Percentiles rank a stretch among this genome's conserved stretches.
These are phyloP conservation scores for Odontocerum albicorne DNA, from an alignment of 2,888 invertebrate genomes.

Conservation along the genomic window DNA sequence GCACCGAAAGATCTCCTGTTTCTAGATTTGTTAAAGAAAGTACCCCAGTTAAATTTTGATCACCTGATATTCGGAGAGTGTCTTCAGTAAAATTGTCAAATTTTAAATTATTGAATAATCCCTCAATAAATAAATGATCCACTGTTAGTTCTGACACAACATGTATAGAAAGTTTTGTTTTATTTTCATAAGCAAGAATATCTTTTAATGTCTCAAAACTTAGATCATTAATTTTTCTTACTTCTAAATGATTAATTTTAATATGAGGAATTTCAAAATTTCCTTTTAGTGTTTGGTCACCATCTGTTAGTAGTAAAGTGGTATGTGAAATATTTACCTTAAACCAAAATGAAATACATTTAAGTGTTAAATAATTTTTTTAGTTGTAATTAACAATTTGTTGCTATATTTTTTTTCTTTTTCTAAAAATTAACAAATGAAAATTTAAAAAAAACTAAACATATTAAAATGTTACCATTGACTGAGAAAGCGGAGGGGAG, in stretches of 20 bases:
- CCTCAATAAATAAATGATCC: conserved; percentile 47
- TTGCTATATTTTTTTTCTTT: no score
- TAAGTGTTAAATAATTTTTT: no score
- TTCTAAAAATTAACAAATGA: no score
- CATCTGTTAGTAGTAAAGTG: conserved; percentile 41
- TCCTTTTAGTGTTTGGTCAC: conserved; percentile 45
- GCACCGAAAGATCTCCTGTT: conserved; percentile 10
- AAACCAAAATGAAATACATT: conserved; percentile 2
- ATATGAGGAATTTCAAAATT: conserved; percentile 39
- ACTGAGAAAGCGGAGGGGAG: no score
- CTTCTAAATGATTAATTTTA: conserved; percentile 38
- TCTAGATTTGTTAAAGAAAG: conserved; percentile 9
- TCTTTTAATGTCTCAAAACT: conserved; percentile 31
- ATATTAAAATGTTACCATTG: no score
- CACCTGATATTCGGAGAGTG: conserved; percentile 50
- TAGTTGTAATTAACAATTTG: no score
- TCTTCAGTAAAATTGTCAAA: conserved; percentile 49
- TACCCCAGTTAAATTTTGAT: conserved; percentile 48
- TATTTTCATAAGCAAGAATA: conserved; percentile 30
- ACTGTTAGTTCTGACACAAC: conserved; percentile 43
- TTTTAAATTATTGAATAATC: conserved; percentile 52
- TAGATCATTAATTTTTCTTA: conserved; percentile 40
- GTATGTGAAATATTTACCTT: conserved; percentile 34
- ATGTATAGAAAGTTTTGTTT: conserved; percentile 29
- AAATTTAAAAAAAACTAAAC: no score